Evolutionary conservation across 2,888 invertebrate species (phyloP), one percentile per base, ranked within the genome.

Genomic region (Drosophila anomalata): DNA sequence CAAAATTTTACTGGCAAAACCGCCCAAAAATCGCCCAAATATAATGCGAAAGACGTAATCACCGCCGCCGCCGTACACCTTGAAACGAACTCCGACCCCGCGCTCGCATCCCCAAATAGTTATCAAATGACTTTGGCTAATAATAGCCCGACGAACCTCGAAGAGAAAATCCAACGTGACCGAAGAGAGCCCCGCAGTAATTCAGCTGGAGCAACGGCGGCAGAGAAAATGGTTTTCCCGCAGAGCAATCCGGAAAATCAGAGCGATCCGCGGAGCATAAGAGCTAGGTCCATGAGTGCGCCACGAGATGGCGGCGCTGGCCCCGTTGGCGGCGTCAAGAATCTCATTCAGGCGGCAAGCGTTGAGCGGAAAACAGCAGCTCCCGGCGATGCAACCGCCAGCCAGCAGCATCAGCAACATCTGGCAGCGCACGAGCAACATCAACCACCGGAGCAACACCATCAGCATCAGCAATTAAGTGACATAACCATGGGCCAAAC

Each of bases 71-170:
- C 76, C 73, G 73, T 83, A 87, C 88, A 90, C 90, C 90, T 90
- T 90, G 90, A 90, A 79, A 87, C 86, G 83, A 89, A 82, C 86
- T 78, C 78, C 88, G 89, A 89, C 89, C 90, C 89, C 88, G 78
- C 66, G 68, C 73, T 58, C 73, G 77, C 59, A 50, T 84, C 88
- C 72, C 83, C 88, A 82, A 84, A 86, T 78, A 89, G 88, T 90
- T 90, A 90, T 90, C 90, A 90, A 90, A 90, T 89, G 88, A 90
- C 90, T 78, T 87, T 80, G 86, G 90, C 90, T 90, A 90, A 90
- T 87, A 90, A 90, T 91, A 91, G 86, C 79, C 41, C 62, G 52
- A 76, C 78, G 76, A 87, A 86, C 50, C 33, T 36, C 33, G 74
- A 70, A 68, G 73, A 71, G 76, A 61, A 52, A 2, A 29, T 17